Evolutionary conservation across 2,888 invertebrate species (phyloP), one percentile per base, ranked within the genome.

Genomic region (Choreutis nemorana): DNA sequence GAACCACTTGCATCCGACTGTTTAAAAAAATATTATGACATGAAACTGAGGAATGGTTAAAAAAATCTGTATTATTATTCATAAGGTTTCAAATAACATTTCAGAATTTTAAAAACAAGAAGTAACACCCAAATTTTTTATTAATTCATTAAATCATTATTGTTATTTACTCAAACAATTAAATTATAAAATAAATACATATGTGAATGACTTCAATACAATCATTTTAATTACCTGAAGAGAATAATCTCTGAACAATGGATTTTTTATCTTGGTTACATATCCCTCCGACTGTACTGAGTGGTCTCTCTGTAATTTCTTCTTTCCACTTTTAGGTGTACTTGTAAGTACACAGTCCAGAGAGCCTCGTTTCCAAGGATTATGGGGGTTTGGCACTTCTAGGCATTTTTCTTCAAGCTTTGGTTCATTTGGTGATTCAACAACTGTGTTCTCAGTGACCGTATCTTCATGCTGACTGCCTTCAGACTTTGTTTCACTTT

Each of bases 1-100:
- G 78, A 78, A 15, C 78, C 78, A 51, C 78, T 78, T 16, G 59
- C 75, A 58, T 78, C 78, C 26, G 78, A 78, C 78, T 78, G 49
- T 3, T 50, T 50, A 23, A 28, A 14, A 22, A 31, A 9, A 30
- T 13, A 8, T 18, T 9, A 10, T 11, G n/a, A 25, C 8, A 11
- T 25, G 14, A 25, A n/a, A n/a, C n/a, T 18, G 8, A 8, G n/a
- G n/a, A n/a, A n/a, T n/a, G n/a, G n/a, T n/a, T n/a, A n/a, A n/a
- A n/a, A n/a, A n/a, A n/a, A n/a, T 8, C 8, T 10, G 4, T 23
- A 9, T 23, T 23, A 10, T 9, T n/a, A n/a, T n/a, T n/a, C n/a
- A n/a, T n/a, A n/a, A n/a, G n/a, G n/a, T n/a, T 10, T 23, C 8
- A 23, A 23, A 7, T 23, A 23, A 18, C 18, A 18, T 8, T 6